Base-by-base conservation (phyloP, 2,888 invertebrate species). In the Luperina nickerlii region DNA sequence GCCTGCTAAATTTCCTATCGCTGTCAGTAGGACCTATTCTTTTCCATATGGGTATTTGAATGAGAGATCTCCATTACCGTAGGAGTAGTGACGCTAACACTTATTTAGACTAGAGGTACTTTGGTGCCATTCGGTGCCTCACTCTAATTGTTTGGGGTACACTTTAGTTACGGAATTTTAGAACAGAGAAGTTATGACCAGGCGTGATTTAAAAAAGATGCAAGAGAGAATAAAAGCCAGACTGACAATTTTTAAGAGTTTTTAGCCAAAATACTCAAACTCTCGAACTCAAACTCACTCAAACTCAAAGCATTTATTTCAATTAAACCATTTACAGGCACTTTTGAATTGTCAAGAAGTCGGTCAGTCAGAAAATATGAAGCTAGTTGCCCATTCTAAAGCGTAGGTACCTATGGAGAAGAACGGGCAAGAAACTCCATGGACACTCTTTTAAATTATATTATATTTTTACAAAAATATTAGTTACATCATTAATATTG, bases 51-150 rank as follows among this genome's bases (percentile, higher is more conserved):
- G 15, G 79, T 84, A 68, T 86, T 81, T 80, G 78, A 83, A 84
- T 81, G 81, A 76, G 78, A 84, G 81, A 85, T 83, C 79, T 85
- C 88, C 86, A 89, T 89, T 89, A 88, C 79, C 38, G 79, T 42
- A 5, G 54, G 1, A 79, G 85, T 82, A 89, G 86, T 85, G 76
- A 81, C 69, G 73, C 70, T 80, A 74, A 80, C 73, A 89, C 54
- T 88, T 83, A 84, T 84, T 88, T 70, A 76, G 78, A 80, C 74
- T 78, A 67, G 27, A 74, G 80, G 60, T 76, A 73, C 77, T 87
- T 84, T 76, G 82, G 84, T 83, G 78, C 76, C 32, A 75, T 82
- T 81, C 11, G 60, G 74, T 70, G 77, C 68, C 71, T 62, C 20
- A 72, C 67, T 78, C 62, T 87, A 88, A 87, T 88, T 90, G 84